phyloP scores from a whole-genome alignment of 92 coral and sea anemone species.

The Micromussa lordhowensis region DNA sequence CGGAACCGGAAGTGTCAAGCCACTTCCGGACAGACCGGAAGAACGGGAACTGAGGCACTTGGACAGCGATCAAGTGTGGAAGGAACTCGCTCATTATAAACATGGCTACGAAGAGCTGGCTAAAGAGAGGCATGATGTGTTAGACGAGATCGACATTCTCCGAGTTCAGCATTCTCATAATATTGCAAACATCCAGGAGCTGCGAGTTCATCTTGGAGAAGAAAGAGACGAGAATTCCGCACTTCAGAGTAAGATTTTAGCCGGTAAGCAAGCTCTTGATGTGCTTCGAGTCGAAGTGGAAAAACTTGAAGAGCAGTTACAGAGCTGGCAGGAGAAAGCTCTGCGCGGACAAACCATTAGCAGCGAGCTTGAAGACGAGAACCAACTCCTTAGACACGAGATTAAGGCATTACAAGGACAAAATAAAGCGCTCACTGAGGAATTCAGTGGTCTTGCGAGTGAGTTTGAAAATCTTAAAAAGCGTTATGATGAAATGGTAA shows the following conservation, averaged over 20 bases:
- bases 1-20: slow-evolving; percentile 49
- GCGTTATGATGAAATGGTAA: slow-evolving; percentile 33
- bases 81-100: slow-evolving; percentile 90
- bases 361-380: slow-evolving; percentile 69
- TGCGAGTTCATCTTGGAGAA: slow-evolving; percentile 87
- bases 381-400: slow-evolving; percentile 62
- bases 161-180: slow-evolving; percentile 88
- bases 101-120: slow-evolving; percentile 87
- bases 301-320: slow-evolving; percentile 21
- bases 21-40: slow-evolving; percentile 71
- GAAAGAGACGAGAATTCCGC: slow-evolving; percentile 73
- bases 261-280: slow-evolving; percentile 10
- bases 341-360: slow-evolving; percentile 38
- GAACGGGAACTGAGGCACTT: slow-evolving; percentile 86
- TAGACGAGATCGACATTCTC: slow-evolving; percentile 84
- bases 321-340: slow-evolving; percentile 47
- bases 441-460: slow-evolving; percentile 42
- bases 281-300: slow-evolving; percentile 28
- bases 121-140: slow-evolving; percentile 85
- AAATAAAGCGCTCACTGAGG: slow-evolving; percentile 27
- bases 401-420: slow-evolving; percentile 49
- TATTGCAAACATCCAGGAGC: slow-evolving; percentile 86
- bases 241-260: slow-evolving; percentile 11
- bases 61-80: slow-evolving; percentile 97
- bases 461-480: slow-evolving; percentile 56